Conservation (phyloP, 2,113 vertebrate genomes). For the Petaurus breviceps region DNA sequence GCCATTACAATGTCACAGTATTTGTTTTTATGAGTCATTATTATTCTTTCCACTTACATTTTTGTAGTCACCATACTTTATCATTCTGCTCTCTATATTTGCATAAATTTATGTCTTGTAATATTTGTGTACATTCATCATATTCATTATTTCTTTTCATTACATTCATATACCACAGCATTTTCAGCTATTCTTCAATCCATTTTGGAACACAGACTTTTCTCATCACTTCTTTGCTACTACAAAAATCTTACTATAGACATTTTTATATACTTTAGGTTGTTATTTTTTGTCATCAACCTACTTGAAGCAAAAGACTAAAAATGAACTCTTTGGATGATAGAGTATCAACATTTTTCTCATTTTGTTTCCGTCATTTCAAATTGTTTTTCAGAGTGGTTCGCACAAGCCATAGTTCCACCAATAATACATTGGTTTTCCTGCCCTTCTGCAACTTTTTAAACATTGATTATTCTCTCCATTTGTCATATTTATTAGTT, state of each 20-base stretch:
- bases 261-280: not conserved
- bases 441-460: not conserved
- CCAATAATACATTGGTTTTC: not conserved
- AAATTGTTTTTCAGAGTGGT: not conserved
- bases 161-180: not conserved
- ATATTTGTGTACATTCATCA: not conserved
- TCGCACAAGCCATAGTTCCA: not conserved
- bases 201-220: not conserved
- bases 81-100: not conserved
- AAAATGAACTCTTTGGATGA: not conserved
- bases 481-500: not conserved
- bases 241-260: not conserved
- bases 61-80: not conserved
- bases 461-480: not conserved
- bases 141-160: not conserved
- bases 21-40: not conserved
- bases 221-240: not conserved
- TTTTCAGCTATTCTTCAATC: not conserved
- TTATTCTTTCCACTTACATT: not conserved
- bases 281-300: not conserved
- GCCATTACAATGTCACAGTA: not conserved
- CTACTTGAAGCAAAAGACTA: not conserved
- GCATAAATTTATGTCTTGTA: too few species aligned
- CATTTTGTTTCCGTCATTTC: not conserved
- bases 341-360: not conserved